Evolutionary conservation across 2,797 vertebrate genomes (phyloP).

Genomic region (Amblyraja radiata): DNA sequence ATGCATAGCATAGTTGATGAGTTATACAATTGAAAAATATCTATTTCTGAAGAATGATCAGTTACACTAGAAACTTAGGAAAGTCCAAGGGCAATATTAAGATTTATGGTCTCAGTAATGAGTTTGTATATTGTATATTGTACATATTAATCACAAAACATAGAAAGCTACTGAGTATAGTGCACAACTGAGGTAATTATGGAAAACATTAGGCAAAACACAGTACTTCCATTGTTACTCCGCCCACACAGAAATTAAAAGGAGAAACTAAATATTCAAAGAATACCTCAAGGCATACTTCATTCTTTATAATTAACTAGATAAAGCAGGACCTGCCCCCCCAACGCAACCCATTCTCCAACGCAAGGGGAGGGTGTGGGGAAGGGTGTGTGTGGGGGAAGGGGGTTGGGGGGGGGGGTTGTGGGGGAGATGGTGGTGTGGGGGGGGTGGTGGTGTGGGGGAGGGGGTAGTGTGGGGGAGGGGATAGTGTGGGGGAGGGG

Average conservation of each 20-base stretch:
- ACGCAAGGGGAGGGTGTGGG: too few relatives aligned
- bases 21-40: background rate
- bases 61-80: background rate
- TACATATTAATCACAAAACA: background rate
- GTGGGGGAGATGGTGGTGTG: too few relatives aligned
- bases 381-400: too few relatives aligned
- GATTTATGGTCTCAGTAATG: background rate
- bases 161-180: background rate
- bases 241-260: conserved; percentile 19
- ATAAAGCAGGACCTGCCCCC: too few relatives aligned
- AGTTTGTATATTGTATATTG: background rate
- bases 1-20: background rate
- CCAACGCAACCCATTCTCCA: too few relatives aligned
- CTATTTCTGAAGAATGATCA: background rate
- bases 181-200: background rate
- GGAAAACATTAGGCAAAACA: background rate
- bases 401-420: too few relatives aligned
- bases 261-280: background rate
- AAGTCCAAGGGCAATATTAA: background rate
- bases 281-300: background rate
- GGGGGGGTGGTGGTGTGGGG: too few relatives aligned
- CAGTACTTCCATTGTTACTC: conserved; percentile 6
- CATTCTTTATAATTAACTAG: background rate
- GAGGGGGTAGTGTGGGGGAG: too few relatives aligned
- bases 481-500: too few relatives aligned